A percentile compares a stretch with the other conserved stretches of the same genome.
These are phyloP conservation scores for Argynnis bischoffii DNA, from an alignment of 2,888 invertebrate genomes.

Conservation along the genomic window DNA sequence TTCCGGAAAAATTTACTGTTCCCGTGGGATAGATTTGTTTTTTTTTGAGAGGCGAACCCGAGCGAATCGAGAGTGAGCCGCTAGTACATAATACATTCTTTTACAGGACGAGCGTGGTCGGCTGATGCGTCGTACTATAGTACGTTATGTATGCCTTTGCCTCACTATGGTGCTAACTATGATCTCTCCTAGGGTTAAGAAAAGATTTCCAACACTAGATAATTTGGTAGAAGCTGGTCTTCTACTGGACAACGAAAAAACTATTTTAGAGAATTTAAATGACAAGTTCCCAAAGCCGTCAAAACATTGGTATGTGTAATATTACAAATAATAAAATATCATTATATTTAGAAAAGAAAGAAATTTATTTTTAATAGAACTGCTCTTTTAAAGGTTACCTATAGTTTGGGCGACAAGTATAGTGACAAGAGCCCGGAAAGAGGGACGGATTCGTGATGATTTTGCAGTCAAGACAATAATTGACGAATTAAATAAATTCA, in stretches of 20 bases:
- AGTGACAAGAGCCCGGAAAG: slow-evolving; percentile 93
- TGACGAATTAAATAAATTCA: slow-evolving; percentile 92
- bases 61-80: too few relatives aligned
- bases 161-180: slow-evolving; percentile 93
- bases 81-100: slow-evolving; percentile 2
- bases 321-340: neutral
- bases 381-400: slow-evolving; percentile 82
- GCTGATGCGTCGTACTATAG: slow-evolving; percentile 90
- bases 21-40: too few relatives aligned
- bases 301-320: slow-evolving; percentile 88
- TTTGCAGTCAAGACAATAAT: slow-evolving; percentile 96
- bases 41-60: too few relatives aligned
- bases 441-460: slow-evolving; percentile 94
- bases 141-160: slow-evolving; percentile 92
- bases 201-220: slow-evolving; percentile 91
- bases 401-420: slow-evolving; percentile 96
- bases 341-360: too few relatives aligned
- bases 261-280: slow-evolving; percentile 90
- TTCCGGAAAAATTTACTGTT: too few relatives aligned
- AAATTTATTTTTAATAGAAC: neutral
- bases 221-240: slow-evolving; percentile 94
- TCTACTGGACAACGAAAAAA: slow-evolving; percentile 90
- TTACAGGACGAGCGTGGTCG: slow-evolving; percentile 89
- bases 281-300: slow-evolving; percentile 91
- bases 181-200: slow-evolving; percentile 94